Conservation (phyloP, 2,888 invertebrate genomes). For the Horisme vitalbata region DNA sequence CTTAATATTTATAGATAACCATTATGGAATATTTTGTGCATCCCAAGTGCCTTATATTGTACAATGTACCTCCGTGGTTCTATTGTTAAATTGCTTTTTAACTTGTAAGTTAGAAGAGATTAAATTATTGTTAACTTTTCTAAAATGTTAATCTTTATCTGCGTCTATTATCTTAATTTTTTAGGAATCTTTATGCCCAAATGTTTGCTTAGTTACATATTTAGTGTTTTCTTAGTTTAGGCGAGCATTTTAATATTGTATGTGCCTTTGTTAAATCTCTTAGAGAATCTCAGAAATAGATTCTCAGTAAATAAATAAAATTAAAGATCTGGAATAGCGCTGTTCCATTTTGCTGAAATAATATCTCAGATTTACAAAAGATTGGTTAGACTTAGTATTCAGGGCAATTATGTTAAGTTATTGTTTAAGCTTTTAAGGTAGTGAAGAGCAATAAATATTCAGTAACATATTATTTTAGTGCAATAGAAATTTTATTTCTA, state of each 20-base stretch:
- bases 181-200: slow-evolving; percentile 49
- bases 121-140: slow-evolving; percentile 82
- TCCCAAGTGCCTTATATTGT: slow-evolving; percentile 80
- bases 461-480: slow-evolving; percentile 62
- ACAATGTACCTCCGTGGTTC: slow-evolving; percentile 75
- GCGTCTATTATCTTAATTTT: slow-evolving; percentile 37
- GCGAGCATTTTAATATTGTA: slow-evolving; percentile 49
- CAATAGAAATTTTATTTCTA: slow-evolving; percentile 77
- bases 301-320: slow-evolving; percentile 48
- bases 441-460: slow-evolving; percentile 70
- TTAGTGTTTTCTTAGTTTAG: slow-evolving; percentile 47
- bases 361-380: slow-evolving; percentile 31
- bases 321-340: slow-evolving; percentile 30
- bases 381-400: slow-evolving; percentile 33
- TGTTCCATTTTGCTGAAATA: slow-evolving; percentile 29
- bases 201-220: slow-evolving; percentile 43
- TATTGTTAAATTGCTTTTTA: slow-evolving; percentile 75
- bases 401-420: slow-evolving; percentile 42
- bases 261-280: slow-evolving; percentile 70
- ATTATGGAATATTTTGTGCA: slow-evolving; percentile 61
- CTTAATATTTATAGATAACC: slow-evolving; percentile 74
- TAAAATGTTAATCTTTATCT: slow-evolving; percentile 74
- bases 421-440: slow-evolving; percentile 55
- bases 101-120: slow-evolving; percentile 75
- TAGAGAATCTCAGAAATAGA: slow-evolving; percentile 64